Conservation (phyloP, 2,113 vertebrate species). For the Planiliza haematocheilus region DNA sequence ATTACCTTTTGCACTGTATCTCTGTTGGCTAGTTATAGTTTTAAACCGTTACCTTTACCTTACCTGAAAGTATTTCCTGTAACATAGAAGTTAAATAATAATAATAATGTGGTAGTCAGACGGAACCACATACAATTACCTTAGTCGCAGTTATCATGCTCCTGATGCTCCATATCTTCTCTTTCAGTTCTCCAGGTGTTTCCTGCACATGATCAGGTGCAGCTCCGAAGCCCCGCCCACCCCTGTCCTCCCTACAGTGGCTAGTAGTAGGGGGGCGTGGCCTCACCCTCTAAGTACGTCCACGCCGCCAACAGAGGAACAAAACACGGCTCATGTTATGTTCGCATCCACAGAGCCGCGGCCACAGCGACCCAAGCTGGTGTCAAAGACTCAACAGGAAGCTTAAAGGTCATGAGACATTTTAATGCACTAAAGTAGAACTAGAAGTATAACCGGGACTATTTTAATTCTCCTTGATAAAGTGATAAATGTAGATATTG, state of each 20-base stretch:
- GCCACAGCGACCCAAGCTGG: background rate
- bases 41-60: no score
- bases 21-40: no score
- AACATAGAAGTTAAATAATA: no score
- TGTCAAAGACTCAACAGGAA: constrained; percentile 2
- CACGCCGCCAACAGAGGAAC: constrained; percentile 1
- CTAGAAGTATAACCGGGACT: no score
- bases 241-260: background rate
- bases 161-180: background rate
- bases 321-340: background rate
- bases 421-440: no score
- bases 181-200: constrained; percentile 64
- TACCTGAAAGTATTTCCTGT: no score
- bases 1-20: no score
- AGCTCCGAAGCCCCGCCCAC: constrained; percentile 35
- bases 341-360: constrained; percentile 14
- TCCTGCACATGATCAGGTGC: constrained; percentile 58
- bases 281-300: background rate
- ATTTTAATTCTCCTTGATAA: no score
- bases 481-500: no score
- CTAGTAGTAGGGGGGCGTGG: constrained; percentile 27
- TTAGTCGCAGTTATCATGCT: background rate
- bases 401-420: background rate
- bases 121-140: no score
- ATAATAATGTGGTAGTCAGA: no score